Base-by-base conservation (phyloP, 1,140 invertebrate species). In the Steinernema khuongi region DNA sequence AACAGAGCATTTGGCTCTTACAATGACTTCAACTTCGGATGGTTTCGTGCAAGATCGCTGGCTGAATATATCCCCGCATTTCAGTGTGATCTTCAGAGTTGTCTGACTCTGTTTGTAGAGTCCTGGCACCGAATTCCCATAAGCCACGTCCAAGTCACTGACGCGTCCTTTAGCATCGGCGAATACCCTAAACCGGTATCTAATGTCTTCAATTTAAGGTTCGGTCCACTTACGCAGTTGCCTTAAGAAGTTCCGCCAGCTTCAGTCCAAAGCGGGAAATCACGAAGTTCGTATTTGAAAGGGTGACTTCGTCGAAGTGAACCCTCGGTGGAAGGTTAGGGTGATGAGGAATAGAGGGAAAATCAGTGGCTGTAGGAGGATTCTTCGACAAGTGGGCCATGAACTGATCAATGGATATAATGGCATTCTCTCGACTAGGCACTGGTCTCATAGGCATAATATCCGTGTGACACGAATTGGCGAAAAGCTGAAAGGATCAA, bases 21-120 rank as follows among this genome's bases (percentile, higher is more conserved):
- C 50, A 60, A 60, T 60, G 50, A 60, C 50, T 60, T 60, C 50
- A 4, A 60, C 50, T 60, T 60, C 50, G 26, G 7, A 60, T 14
- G 50, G 50, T 60, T 26, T 60, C 4, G 11, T 22, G 19, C 50
- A 60, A 11, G 50, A n/a, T 17, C 50, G 7, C 50, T 60, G 50
- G 2, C 14, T n/a, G 22, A 60, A 60, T 7, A 26, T 60, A 26
- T 60, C 50, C 4, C 11, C 11, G 50, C 50, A 60, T 11, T 11
- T 60, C 50, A 60, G 19, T 4, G 11, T 60, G 19, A 60, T 60
- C 19, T 26, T 60, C 4, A 60, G 50, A 2, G 50, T 60, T 4
- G 50, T 60, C 26, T 60, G 50, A 22, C 50, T 60, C 19, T 60
- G 50, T 17, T 11, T 60, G 50, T 60, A 60, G 11, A 17, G 11